Evolutionary conservation across 2,113 vertebrate species (phyloP).

Genomic region (Callionymus lyra): DNA sequence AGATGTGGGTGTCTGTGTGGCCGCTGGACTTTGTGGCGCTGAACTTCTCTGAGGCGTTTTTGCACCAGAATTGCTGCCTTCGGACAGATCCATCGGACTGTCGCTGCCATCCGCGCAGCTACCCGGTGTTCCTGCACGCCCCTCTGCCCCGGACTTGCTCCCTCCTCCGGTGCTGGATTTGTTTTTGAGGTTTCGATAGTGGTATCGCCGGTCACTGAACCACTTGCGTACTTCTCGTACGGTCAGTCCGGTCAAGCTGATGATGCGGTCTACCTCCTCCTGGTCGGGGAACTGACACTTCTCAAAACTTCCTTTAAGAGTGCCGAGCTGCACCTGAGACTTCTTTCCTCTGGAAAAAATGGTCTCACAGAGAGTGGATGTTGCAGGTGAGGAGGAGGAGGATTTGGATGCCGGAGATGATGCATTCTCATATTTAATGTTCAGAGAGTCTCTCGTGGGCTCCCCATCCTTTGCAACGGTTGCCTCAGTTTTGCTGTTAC

Average conservation of each 20-base stretch:
- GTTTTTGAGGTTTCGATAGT: slow-evolving; percentile 85
- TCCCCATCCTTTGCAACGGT: slow-evolving; percentile 23
- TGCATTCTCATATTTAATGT: slow-evolving; percentile 28
- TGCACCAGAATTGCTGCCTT: slow-evolving; percentile 26
- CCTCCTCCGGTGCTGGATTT: slow-evolving; percentile 53
- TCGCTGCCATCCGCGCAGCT: slow-evolving; percentile 5
- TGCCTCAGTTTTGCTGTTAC: slow-evolving; percentile 17
- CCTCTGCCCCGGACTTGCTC: slow-evolving; percentile 12
- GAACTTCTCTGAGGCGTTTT: slow-evolving; percentile 55
- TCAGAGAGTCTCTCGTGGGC: slow-evolving; percentile 22
- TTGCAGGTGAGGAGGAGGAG: slow-evolving; percentile 63
- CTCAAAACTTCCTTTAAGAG: slow-evolving; percentile 88
- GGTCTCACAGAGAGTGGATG: slow-evolving; percentile 61
- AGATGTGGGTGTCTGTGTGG: slow-evolving; percentile 58
- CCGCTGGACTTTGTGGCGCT: slow-evolving; percentile 47
- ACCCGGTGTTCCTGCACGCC: neutral
- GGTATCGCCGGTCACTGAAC: slow-evolving; percentile 95
- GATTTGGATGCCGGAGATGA: slow-evolving; percentile 51
- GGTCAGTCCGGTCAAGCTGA: slow-evolving; percentile 79
- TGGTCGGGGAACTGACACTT: slow-evolving; percentile 86
- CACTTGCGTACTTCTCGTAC: slow-evolving; percentile 93
- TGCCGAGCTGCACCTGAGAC: slow-evolving; percentile 85
- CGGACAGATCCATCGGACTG: slow-evolving; percentile 57
- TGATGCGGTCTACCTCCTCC: slow-evolving; percentile 85
- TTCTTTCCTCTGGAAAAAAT: slow-evolving; percentile 88